Conservation (phyloP, 2,113 vertebrate genomes). For the Proterorhinus semilunaris region DNA sequence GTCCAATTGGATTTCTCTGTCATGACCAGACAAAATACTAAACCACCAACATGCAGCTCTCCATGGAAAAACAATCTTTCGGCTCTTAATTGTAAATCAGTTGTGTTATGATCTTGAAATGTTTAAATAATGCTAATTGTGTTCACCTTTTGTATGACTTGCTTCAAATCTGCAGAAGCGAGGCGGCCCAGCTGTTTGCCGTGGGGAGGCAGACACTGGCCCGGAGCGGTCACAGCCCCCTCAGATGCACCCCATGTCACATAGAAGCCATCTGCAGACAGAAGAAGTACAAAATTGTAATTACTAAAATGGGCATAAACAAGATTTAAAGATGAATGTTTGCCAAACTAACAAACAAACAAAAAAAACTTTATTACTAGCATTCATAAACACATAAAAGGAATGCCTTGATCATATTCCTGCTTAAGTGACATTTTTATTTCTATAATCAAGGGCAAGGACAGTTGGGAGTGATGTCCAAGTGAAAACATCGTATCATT, state of each 20-base stretch:
- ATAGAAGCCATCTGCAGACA: constrained; percentile 84
- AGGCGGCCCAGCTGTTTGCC: constrained; percentile 88
- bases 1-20: no score
- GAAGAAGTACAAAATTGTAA: constrained; percentile 10
- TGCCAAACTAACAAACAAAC: neutral
- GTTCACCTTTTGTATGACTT: constrained; percentile 90
- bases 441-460: neutral
- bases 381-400: neutral
- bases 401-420: neutral
- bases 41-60: no score
- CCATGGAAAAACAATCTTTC: no score
- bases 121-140: neutral
- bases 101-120: no score
- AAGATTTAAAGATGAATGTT: neutral
- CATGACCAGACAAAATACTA: no score
- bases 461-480: neutral
- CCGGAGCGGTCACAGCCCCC: constrained; percentile 69
- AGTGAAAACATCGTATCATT: constrained; percentile 1
- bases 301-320: neutral
- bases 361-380: neutral
- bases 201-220: constrained; percentile 85
- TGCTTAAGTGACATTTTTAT: neutral
- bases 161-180: constrained; percentile 82
- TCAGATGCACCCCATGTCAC: constrained; percentile 88
- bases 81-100: no score